Evolutionary conservation across 1,140 invertebrate species (phyloP).

Genomic region (Nomia melanderi): DNA sequence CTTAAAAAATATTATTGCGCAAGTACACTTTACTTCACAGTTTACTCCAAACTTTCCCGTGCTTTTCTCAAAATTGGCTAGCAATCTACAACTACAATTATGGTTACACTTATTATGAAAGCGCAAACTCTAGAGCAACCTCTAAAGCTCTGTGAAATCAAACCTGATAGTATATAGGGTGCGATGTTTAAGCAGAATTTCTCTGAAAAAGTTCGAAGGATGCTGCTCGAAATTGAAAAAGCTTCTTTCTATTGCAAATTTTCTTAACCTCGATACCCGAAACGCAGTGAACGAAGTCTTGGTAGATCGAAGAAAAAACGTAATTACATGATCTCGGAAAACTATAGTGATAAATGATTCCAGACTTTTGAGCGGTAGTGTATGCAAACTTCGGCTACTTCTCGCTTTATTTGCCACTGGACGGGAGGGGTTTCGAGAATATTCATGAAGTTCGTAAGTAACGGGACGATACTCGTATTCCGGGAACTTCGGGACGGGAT

Average conservation of each 20-base stretch:
- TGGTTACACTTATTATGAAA: too few species aligned
- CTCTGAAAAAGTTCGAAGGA: too few species aligned
- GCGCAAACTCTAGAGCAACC: too few species aligned
- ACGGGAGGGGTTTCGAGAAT: slow-evolving; percentile 16
- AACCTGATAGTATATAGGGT: too few species aligned
- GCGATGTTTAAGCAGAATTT: too few species aligned
- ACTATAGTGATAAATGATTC: not conserved
- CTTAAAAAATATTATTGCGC: too few species aligned
- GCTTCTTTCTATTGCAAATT: not conserved
- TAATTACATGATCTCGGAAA: not conserved
- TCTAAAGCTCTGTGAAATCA: too few species aligned
- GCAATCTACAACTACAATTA: too few species aligned
- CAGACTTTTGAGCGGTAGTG: not conserved
- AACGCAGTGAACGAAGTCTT: not conserved
- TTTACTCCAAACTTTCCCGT: too few species aligned
- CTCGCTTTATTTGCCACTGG: slow-evolving; percentile 1
- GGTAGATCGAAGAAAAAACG: not conserved
- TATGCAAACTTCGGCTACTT: not conserved
- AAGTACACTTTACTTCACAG: too few species aligned
- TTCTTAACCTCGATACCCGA: not conserved
- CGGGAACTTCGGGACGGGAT: not conserved
- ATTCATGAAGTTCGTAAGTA: slow-evolving; percentile 46
- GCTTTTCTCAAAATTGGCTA: too few species aligned
- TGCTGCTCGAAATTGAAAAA: not conserved
- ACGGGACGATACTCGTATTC: slow-evolving; percentile 26